Percentiles rank a stretch among this genome's conserved stretches.
Evolutionary conservation across 2,113 vertebrate genomes (phyloP).

Genomic region (Myanophis thanlyinensis): DNA sequence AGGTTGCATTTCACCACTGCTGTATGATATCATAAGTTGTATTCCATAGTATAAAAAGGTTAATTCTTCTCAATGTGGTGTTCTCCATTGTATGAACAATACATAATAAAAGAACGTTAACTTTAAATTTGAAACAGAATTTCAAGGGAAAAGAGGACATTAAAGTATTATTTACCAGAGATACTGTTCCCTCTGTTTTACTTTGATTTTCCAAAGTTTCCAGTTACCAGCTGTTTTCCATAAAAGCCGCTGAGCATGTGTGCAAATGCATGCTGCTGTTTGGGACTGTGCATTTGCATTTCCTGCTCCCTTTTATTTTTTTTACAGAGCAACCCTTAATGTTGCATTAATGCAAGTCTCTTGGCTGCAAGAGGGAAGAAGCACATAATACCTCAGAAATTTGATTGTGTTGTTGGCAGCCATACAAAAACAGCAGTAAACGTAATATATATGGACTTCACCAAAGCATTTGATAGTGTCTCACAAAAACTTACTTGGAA

Average conservation of each 20-base stretch:
- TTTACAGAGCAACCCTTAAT: constrained; percentile 35
- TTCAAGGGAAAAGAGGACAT: background rate
- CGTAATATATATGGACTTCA: constrained; percentile 44
- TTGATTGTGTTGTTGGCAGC: constrained; percentile 50
- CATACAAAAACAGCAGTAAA: constrained; percentile 45
- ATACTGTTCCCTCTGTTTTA: accelerated
- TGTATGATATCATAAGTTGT: background rate
- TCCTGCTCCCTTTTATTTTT: constrained; percentile 32
- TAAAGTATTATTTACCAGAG: background rate
- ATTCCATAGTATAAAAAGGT: background rate
- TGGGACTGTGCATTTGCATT: constrained; percentile 9
- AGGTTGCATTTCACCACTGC: too few relatives aligned
- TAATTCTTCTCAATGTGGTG: background rate
- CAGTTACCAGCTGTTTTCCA: constrained; percentile 1
- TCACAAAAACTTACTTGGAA: constrained; percentile 47
- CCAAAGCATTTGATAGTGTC: constrained; percentile 57
- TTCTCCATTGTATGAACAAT: background rate
- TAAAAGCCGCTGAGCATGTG: constrained; percentile 3
- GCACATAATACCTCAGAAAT: constrained; percentile 53
- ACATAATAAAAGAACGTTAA: background rate
- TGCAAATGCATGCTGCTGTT: constrained; percentile 16
- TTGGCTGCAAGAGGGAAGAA: constrained; percentile 42
- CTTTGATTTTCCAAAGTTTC: background rate
- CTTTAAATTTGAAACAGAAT: background rate
- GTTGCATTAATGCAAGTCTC: constrained; percentile 46